These are phyloP conservation scores for Cyprinus carpio DNA, from an alignment of 2,113 vertebrate genomes.

Conservation along the genomic window DNA sequence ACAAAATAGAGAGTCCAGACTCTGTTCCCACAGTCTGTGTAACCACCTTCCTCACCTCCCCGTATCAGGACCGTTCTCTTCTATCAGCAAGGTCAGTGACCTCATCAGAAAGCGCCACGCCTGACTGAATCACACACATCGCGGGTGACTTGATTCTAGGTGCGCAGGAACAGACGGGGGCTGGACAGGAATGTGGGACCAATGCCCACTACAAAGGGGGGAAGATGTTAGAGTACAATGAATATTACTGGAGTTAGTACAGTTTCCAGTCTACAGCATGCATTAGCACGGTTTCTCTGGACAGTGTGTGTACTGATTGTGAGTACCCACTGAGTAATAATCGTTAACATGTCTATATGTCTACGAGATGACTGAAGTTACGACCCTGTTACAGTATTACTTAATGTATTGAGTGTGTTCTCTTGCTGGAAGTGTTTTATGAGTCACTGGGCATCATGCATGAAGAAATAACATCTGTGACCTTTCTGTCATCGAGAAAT, in stretches of 20 bases:
- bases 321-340: background rate
- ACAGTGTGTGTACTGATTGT: background rate
- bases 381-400: conserved; percentile 16
- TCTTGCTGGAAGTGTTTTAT: conserved; percentile 14
- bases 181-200: background rate
- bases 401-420: background rate
- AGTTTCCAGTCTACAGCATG: background rate
- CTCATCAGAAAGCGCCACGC: conserved; percentile 69
- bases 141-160: conserved; percentile 47
- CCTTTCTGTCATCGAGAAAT: background rate
- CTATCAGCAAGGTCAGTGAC: conserved; percentile 72
- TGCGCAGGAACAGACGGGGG: conserved; percentile 7
- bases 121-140: conserved; percentile 61
- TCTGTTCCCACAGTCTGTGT: conserved; percentile 74
- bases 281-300: background rate
- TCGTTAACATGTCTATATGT: background rate
- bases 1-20: conserved; percentile 46
- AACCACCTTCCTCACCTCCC: conserved; percentile 66
- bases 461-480: background rate
- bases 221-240: background rate
- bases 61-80: conserved; percentile 71
- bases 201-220: background rate
- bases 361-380: conserved; percentile 19
- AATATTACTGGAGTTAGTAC: background rate
- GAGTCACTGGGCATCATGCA: background rate